Percentiles rank a stretch among this genome's conserved stretches.
phyloP scores from a whole-genome alignment of 2,113 vertebrate species.

The Carlito syrichta region DNA sequence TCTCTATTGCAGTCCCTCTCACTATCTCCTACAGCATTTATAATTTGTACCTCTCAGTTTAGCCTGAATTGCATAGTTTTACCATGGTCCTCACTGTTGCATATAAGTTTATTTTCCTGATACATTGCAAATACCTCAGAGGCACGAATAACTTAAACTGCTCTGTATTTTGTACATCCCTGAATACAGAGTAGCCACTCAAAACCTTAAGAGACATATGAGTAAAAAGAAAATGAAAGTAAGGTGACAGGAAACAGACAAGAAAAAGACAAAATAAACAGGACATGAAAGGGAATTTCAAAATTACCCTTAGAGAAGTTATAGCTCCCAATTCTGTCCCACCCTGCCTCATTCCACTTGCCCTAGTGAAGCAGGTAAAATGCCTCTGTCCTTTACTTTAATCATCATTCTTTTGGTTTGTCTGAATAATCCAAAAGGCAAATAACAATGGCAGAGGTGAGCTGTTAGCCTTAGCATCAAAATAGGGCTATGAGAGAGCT shows the following conservation, averaged over 20 bases:
- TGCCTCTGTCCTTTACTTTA: not conserved
- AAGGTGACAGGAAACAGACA: not conserved
- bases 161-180: not conserved
- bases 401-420: not conserved
- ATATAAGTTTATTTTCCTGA: not conserved
- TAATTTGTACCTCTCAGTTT: not conserved
- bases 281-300: not conserved
- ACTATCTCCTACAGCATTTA: not conserved
- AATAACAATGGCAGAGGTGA: not conserved
- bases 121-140: not conserved
- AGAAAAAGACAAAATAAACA: not conserved
- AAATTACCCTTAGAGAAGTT: not conserved
- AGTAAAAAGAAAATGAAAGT: not conserved
- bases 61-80: not conserved
- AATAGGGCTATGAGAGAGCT: not conserved
- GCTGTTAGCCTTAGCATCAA: not conserved
- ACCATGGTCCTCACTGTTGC: not conserved
- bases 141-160: not conserved
- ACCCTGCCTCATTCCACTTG: not conserved
- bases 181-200: not conserved
- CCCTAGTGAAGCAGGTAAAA: not conserved
- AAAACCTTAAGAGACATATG: not conserved
- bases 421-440: not conserved
- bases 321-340: not conserved
- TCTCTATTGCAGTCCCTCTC: not conserved